Conservation (phyloP, 2,113 vertebrate genomes). For the Scopus umbretta region DNA sequence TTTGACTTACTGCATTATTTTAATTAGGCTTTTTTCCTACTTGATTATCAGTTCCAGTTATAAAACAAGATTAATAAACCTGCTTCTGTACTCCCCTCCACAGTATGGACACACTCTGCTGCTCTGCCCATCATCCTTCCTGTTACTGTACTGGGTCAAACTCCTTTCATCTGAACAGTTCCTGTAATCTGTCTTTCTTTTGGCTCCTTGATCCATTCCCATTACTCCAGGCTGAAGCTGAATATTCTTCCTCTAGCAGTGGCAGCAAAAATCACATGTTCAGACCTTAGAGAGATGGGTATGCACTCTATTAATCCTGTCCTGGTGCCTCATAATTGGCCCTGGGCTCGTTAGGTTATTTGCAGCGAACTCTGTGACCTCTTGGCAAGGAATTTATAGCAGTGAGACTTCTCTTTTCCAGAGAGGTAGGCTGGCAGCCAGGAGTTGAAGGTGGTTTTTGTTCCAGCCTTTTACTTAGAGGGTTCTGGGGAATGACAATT, state of each 20-base stretch:
- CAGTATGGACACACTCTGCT: neutral
- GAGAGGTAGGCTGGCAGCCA: neutral
- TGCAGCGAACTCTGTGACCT: neutral
- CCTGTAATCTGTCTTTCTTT: neutral
- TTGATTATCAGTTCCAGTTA: neutral
- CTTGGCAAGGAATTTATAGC: neutral
- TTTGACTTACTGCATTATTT: constrained; percentile 41
- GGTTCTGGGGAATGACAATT: neutral
- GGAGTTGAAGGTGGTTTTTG: neutral
- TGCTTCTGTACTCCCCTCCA: neutral
- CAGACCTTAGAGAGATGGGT: neutral
- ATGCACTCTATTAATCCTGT: neutral
- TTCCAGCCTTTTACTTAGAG: neutral
- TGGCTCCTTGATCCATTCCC: neutral
- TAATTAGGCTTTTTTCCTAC: constrained; percentile 22
- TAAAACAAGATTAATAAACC: constrained; percentile 5
- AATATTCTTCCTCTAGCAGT: neutral
- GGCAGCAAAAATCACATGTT: neutral
- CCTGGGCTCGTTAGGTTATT: neutral
- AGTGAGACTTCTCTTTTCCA: neutral
- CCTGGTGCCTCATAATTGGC: neutral
- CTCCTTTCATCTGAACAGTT: neutral
- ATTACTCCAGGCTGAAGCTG: neutral
- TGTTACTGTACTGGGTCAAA: neutral
- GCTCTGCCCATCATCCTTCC: neutral